phyloP scores from a whole-genome alignment of 2,888 invertebrate genomes.

The Koerneria pararmatus region DNA sequence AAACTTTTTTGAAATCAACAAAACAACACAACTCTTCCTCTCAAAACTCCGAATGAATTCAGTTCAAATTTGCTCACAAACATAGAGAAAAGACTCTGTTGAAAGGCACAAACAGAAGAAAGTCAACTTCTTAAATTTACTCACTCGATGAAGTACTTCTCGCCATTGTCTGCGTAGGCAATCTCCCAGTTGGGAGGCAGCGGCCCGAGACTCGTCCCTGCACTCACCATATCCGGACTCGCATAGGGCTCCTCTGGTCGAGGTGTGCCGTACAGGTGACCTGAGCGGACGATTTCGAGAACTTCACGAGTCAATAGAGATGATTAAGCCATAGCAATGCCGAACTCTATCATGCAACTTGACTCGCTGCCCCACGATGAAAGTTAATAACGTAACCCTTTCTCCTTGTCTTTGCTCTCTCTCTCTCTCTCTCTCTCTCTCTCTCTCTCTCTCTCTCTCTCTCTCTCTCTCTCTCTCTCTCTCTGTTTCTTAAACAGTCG shows the following conservation, averaged over 20 bases:
- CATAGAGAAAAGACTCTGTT: no score
- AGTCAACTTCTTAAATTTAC: conserved; percentile 28
- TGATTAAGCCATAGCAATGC: background rate
- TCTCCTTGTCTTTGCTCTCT: background rate
- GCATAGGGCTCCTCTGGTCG: conserved; percentile 40
- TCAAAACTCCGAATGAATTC: no score
- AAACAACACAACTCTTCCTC: no score
- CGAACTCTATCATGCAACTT: background rate
- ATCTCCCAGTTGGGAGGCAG: conserved; percentile 95
- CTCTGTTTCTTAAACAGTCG: conserved; percentile 2
- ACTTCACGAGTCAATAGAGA: background rate
- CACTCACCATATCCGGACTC: conserved; percentile 49
- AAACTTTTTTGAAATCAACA: no score
- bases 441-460: background rate
- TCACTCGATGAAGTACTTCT: conserved; percentile 91
- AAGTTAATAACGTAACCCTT: background rate
- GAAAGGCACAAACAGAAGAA: background rate
- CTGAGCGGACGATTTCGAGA: conserved; percentile 30
- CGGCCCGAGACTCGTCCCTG: conserved; percentile 63
- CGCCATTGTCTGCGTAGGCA: conserved; percentile 90
- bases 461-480: conserved; percentile 16
- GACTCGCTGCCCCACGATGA: background rate
- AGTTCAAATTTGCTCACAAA: no score
- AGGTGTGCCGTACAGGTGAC: conserved; percentile 54
- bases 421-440: background rate